These are phyloP conservation scores for Drosophila ambigua DNA, from an alignment of 1,140 invertebrate species.

Conservation along the genomic window DNA sequence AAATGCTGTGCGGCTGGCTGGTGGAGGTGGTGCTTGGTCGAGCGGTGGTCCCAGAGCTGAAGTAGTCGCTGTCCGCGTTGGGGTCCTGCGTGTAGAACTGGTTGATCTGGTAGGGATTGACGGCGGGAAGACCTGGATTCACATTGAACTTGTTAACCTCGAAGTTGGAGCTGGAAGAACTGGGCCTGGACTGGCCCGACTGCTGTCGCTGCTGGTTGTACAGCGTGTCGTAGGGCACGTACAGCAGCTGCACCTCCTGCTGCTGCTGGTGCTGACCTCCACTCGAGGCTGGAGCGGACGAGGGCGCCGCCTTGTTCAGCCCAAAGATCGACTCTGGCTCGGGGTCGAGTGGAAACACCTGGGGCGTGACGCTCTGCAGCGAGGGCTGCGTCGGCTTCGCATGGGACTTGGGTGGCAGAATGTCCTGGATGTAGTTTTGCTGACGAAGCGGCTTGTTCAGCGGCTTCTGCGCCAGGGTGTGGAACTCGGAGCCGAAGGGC, in stretches of 20 bases:
- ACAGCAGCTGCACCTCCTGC: slow-evolving; percentile 90
- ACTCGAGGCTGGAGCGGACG: slow-evolving; percentile 11
- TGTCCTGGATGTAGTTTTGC: slow-evolving; percentile 73
- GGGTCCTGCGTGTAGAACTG: slow-evolving; percentile 82
- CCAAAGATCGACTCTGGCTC: slow-evolving; percentile 54
- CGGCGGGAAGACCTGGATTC: slow-evolving; percentile 58
- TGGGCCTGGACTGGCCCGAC: background rate
- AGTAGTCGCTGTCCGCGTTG: slow-evolving; percentile 61
- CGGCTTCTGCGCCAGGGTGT: slow-evolving; percentile 58
- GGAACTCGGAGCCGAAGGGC: slow-evolving; percentile 60
- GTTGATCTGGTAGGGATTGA: slow-evolving; percentile 78
- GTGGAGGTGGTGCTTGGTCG: slow-evolving; percentile 74
- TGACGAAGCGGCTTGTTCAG: slow-evolving; percentile 73
- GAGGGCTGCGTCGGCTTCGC: slow-evolving; percentile 67
- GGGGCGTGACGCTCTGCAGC: slow-evolving; percentile 73
- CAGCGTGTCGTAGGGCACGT: slow-evolving; percentile 91
- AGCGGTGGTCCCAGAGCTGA: slow-evolving; percentile 50
- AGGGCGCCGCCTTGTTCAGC: slow-evolving; percentile 46
- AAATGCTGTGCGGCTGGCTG: slow-evolving; percentile 83
- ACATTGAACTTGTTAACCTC: slow-evolving; percentile 84
- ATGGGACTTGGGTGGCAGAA: slow-evolving; percentile 45
- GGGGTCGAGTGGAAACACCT: slow-evolving; percentile 72
- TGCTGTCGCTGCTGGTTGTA: slow-evolving; percentile 85
- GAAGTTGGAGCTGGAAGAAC: slow-evolving; percentile 39
- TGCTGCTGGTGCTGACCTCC: slow-evolving; percentile 84